Evolutionary conservation across 2,888 invertebrate genomes (phyloP).

Genomic region (Atrina japonica): DNA sequence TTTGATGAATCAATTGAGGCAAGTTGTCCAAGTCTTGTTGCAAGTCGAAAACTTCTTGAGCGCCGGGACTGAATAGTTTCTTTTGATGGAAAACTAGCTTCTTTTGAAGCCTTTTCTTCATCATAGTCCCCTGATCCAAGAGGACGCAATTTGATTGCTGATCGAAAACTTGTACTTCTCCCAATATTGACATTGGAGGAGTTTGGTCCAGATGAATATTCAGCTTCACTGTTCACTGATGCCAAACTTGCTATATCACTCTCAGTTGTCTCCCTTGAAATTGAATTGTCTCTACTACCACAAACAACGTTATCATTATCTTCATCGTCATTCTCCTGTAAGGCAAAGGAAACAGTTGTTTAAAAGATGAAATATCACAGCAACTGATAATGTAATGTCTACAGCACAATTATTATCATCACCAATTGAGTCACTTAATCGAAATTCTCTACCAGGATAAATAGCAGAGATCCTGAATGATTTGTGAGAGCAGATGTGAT

Average conservation of each 20-base stretch:
- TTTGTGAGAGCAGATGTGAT: too few species aligned
- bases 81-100: background rate
- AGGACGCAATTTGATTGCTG: slow-evolving; percentile 34
- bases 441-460: too few species aligned
- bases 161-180: slow-evolving; percentile 38
- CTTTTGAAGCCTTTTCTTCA: background rate
- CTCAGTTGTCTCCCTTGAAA: slow-evolving; percentile 10
- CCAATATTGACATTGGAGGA: slow-evolving; percentile 15
- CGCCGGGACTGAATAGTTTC: slow-evolving; percentile 52
- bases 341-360: too few species aligned
- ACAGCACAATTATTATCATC: too few species aligned
- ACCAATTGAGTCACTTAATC: too few species aligned
- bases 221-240: slow-evolving; percentile 4
- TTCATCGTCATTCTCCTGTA: background rate
- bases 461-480: too few species aligned
- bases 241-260: slow-evolving; percentile 11
- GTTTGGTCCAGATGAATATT: background rate
- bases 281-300: background rate
- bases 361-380: too few species aligned
- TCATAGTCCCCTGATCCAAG: slow-evolving; percentile 27
- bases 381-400: too few species aligned
- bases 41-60: slow-evolving; percentile 69
- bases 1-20: slow-evolving; percentile 40
- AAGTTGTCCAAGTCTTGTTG: slow-evolving; percentile 65
- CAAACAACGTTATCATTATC: background rate